Evolutionary conservation across 2,113 vertebrate species (phyloP), one percentile per base, ranked within the genome.

Genomic region (Misgurnus anguillicaudatus): DNA sequence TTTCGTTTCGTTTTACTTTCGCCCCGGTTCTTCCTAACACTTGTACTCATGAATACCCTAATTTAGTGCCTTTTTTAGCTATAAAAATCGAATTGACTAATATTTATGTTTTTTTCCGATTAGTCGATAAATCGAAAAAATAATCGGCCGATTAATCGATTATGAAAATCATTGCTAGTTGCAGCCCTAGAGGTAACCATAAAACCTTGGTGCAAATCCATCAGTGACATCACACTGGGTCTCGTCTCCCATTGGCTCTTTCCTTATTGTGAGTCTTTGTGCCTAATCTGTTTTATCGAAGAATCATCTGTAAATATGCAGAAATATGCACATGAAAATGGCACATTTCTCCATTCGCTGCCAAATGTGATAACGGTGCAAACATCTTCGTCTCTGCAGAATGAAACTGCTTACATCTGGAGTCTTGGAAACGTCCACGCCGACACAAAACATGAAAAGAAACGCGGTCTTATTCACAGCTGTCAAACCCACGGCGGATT

Each of bases 381-480:
- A 63, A 51, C 71, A 60, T 9, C 42, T 62, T 41, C 17, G 9
- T 47, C 60, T 72, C 38, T 79, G 45, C 45, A 41, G 36, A 75
- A 62, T 62, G 10, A 77, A 85, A 82, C 66, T 79, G 80, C 38
- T 17, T 71, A 73, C 84, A 72, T 87, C 83, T 75, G 58, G 7
- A 5, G 41, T 75, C 58, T 75, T 62, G 19, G n/a, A 85, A 86
- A 87, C 48, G 71, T 66, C 73, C 72, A 47, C 64, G 64, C 75
- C 84, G 83, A 87, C 83, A 83, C 81, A 58, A 31, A 84, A 55
- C 10, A 70, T 58, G 67, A 84, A 86, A 78, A 60, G 61, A 75
- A 80, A 62, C 48, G 48, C 41, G 80, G 17, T 71, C 79, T 31
- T 62, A 83, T 81, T 47, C 85, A 79, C 83, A 47, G 79, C 63